Evolutionary conservation across 2,113 vertebrate species (phyloP).

Genomic region (Siniperca knerii): DNA sequence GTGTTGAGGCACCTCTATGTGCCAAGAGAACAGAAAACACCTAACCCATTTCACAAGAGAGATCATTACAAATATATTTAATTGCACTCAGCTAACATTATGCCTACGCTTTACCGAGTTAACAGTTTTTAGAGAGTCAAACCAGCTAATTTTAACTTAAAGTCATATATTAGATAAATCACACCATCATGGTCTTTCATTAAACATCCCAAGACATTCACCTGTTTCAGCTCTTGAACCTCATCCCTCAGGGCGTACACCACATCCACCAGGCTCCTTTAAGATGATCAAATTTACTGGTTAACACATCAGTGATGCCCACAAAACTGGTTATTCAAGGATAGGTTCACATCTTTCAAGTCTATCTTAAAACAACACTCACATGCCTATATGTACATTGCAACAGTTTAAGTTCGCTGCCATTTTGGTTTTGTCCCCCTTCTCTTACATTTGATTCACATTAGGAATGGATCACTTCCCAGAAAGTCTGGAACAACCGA

Average conservation of each 20-base stretch:
- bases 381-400: background rate
- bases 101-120: no score
- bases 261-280: slow-evolving; percentile 95
- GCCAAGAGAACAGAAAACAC: background rate
- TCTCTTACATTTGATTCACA: background rate
- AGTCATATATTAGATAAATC: background rate
- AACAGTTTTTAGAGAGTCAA: background rate
- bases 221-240: slow-evolving; percentile 96
- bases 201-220: slow-evolving; percentile 57
- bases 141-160: background rate
- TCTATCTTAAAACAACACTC: slow-evolving; percentile 3
- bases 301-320: slow-evolving; percentile 7
- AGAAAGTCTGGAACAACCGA: background rate
- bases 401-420: background rate
- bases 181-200: background rate
- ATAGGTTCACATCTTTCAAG: background rate
- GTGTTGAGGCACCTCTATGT: background rate
- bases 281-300: slow-evolving; percentile 39
- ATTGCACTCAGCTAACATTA: background rate
- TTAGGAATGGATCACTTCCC: background rate
- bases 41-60: background rate
- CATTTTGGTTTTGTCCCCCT: background rate
- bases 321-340: background rate
- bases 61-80: background rate
- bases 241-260: slow-evolving; percentile 96